Conservation (phyloP, 2,888 invertebrate species). For the Hirtodrosophila duncani region DNA sequence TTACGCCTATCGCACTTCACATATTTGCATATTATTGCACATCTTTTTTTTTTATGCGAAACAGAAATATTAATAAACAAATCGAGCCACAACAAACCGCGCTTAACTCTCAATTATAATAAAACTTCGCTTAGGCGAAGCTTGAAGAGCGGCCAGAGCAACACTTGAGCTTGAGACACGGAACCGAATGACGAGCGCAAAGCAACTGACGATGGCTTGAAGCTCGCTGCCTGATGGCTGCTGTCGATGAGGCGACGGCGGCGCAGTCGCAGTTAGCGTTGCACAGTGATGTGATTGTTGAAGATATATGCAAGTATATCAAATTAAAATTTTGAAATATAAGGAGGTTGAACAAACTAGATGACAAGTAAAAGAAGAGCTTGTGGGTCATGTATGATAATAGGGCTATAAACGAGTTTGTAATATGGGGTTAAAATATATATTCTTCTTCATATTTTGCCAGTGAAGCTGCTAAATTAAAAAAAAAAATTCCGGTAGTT, state of each 20-base stretch:
- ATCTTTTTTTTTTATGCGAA: slow-evolving; percentile 1
- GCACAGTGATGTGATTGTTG: neutral
- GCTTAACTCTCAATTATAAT: slow-evolving; percentile 7
- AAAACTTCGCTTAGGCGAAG: slow-evolving; percentile 1
- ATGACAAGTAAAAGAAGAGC: too few relatives aligned
- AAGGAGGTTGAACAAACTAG: too few relatives aligned
- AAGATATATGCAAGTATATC: too few relatives aligned
- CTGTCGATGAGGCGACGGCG: slow-evolving; percentile 20
- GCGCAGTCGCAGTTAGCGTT: slow-evolving; percentile 11
- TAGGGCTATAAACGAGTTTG: too few relatives aligned
- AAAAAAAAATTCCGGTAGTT: too few relatives aligned
- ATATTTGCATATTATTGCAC: slow-evolving; percentile 6
- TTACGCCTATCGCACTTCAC: slow-evolving; percentile 2
- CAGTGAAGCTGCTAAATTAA: too few relatives aligned
- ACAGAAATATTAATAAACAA: neutral
- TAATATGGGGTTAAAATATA: too few relatives aligned
- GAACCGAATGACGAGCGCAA: slow-evolving; percentile 48
- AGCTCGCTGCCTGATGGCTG: slow-evolving; percentile 9
- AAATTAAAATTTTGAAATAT: too few relatives aligned
- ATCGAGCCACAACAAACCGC: neutral
- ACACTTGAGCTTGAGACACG: too few relatives aligned
- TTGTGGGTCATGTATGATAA: too few relatives aligned
- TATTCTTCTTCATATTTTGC: too few relatives aligned
- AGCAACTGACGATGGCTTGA: slow-evolving; percentile 40
- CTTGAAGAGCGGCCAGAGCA: slow-evolving; percentile 18